Base-by-base conservation (phyloP, 2,113 vertebrate genomes). In the Cervus canadensis region DNA sequence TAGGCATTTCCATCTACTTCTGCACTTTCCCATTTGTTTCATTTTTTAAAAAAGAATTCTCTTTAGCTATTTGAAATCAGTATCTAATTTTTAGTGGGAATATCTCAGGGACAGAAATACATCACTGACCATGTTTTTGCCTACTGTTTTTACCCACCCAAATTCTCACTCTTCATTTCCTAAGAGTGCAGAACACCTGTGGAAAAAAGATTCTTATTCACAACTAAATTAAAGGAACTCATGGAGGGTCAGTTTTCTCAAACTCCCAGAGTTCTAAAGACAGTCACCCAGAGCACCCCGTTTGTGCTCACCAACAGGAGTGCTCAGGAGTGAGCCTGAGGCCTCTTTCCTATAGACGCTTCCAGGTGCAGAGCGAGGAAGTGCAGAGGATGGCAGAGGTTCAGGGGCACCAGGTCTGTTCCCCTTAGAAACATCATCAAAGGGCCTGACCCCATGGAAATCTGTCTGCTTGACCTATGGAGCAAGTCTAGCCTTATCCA, bases 351-450 rank as follows among this genome's bases (percentile, higher is more conserved):
- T 52, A 5, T 2, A 40, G 48, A 56, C 33, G 4, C 7, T 19
- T 45, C 25, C 4, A 4, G 54, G 16, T 62, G 33, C 16, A 50
- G 21, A 92, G 5, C 0, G 1, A 16, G 40, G 60, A n/a, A 7
- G 43, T 0, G 10, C 17, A n/a, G 50, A 28, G 33, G 7, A 33
- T 17, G 4, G 7, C 10, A 56, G n/a, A 83, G 83, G 19, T 23
- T 43, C 59, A 28, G 76, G 13, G 8, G 5, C 0, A 0, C 36
- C 25, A 8, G 40, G 19, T 54, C 45, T 0, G 6, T 11, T 85
- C 10, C 6, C 36, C 23, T 52, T 60, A 88, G 54, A 62, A 91
- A 81, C 19, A 12, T 74, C 30, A 21, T 87, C 64, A 30, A 45
- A 93, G 30, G 5, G 2, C 64, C 30, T 45, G 40, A 26, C 14